A percentile compares a stretch with the other conserved stretches of the same genome.
These are phyloP conservation scores for Formica exsecta DNA, from an alignment of 1,140 invertebrate genomes.

Conservation along the genomic window DNA sequence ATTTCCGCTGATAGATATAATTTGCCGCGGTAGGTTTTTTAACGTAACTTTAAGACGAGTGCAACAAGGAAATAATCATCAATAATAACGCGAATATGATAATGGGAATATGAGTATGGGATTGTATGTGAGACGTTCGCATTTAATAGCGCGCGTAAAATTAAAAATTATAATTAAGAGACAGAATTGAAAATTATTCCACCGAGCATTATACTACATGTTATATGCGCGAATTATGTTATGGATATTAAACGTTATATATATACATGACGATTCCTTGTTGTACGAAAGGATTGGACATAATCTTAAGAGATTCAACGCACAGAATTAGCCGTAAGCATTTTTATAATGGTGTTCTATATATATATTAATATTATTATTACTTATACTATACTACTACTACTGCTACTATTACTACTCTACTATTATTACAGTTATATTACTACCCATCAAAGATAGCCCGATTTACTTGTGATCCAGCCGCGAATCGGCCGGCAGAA, in stretches of 20 bases:
- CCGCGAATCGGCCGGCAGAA: conserved; percentile 31
- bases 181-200: not conserved
- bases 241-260: not conserved
- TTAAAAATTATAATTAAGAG: not conserved
- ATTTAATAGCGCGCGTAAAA: not conserved
- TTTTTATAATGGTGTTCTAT: conserved; percentile 82
- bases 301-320: conserved; percentile 81
- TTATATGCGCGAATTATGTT: not conserved
- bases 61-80: conserved; percentile 56
- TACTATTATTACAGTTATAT: conserved; percentile 49
- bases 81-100: not conserved
- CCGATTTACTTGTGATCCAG: conserved; percentile 52
- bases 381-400: conserved; percentile 35
- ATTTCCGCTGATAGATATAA: conserved; percentile 41
- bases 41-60: conserved; percentile 43
- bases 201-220: not conserved
- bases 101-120: too few species aligned
- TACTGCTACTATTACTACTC: conserved; percentile 22
- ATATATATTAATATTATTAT: conserved; percentile 64
- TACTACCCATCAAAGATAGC: conserved; percentile 37
- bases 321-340: conserved; percentile 81
- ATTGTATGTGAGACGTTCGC: not conserved
- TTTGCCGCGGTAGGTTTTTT: conserved; percentile 42
- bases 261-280: conserved; percentile 47
- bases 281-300: conserved; percentile 68